Base-by-base conservation (phyloP, 2,797 vertebrate species). In the Monodelphis domestica region DNA sequence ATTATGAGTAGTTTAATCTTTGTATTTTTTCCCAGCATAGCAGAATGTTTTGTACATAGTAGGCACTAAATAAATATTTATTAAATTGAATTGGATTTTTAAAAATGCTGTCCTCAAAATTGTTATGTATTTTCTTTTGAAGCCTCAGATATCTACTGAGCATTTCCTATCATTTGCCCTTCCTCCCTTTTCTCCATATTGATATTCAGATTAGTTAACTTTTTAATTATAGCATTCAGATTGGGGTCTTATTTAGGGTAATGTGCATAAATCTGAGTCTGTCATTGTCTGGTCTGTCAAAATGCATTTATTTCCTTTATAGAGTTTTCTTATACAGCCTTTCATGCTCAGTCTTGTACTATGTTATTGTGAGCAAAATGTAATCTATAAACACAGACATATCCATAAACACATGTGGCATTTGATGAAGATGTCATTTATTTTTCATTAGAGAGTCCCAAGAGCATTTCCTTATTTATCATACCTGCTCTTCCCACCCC, bases 251-350 rank as follows among this genome's bases (percentile, higher is more conserved):
- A 93, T 92, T 90, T 90, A 91, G 90, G 38, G 89, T 87, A 90
- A 93, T 93, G 57, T 5, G n/a, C 59, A 54, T 51, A 70, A 88
- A 87, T 92, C 93, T 96, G 53, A 90, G 91, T 90, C 93, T 89
- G 54, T 91, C 91, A 94, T 84, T 93, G 33, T 88, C 89, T 90
- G 6, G 45, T 91, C 94, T 88, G 84, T 93, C 28, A 95, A 92
- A 90, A 91, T 93, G 28, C 26, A 51, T 89, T 92, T 84, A 33
- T 29, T 88, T 53, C 53, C 30, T 88, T n/a, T 88, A 90, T 91
- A 84, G 15, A 51, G 45, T 11, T 30, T 93, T 54, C 15, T 84
- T 91, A 30, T 59, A 92, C 89, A 87, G 45, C 50, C 30, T 87
- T 93, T 93, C 54, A 12, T 78, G 54, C 53, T 91, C 52, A 92